A percentile compares a stretch with the other conserved stretches of the same genome.
phyloP scores from a whole-genome alignment of 23 tunicate species.

The Trididemnum clinides region DNA sequence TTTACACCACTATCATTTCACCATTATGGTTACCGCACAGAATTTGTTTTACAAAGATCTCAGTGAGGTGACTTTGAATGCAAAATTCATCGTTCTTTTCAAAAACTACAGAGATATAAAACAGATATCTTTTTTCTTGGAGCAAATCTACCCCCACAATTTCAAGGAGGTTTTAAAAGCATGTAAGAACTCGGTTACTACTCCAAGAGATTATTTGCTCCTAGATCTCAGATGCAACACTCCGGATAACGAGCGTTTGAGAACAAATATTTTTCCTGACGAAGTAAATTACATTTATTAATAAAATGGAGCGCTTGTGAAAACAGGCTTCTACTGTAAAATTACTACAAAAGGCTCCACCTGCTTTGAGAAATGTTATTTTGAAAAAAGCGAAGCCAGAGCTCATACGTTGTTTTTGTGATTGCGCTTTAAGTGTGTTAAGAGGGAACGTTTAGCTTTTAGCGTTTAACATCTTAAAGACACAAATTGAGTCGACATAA shows the following conservation, averaged over 20 bases:
- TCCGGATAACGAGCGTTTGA: neutral
- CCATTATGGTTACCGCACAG: neutral
- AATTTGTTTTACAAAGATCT: neutral
- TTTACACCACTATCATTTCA: neutral
- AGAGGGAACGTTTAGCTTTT: neutral
- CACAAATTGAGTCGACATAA: neutral
- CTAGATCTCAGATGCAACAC: neutral
- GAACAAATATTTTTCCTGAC: neutral
- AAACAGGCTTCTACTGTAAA: neutral
- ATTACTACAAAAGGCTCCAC: neutral
- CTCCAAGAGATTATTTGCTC: neutral
- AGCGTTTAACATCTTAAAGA: neutral
- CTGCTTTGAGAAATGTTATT: neutral
- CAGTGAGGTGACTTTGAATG: neutral
- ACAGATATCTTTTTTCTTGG: neutral
- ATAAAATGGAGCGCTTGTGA: neutral
- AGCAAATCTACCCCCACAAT: neutral
- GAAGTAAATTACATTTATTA: neutral
- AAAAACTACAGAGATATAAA: neutral
- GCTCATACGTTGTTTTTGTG: neutral
- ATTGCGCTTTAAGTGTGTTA: neutral
- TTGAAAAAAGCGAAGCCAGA: neutral
- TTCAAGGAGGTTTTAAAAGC: neutral
- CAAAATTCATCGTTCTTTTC: neutral
- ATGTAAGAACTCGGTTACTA: neutral